These are phyloP conservation scores for Chrysolina americana DNA, from an alignment of 2,888 invertebrate genomes.

Conservation along the genomic window DNA sequence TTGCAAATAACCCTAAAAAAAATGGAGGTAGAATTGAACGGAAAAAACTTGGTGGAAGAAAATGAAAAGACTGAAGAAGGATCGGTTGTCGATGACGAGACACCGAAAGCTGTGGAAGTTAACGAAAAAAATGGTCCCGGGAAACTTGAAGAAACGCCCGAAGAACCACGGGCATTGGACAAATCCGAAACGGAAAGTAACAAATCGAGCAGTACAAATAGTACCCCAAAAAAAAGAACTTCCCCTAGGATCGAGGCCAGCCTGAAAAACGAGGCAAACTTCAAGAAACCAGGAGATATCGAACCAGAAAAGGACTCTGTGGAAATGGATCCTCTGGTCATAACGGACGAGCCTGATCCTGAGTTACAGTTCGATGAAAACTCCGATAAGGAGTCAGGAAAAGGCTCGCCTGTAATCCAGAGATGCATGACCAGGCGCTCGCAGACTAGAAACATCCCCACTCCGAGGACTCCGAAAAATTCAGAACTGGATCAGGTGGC, in stretches of 20 bases:
- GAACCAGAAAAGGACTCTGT: constrained; percentile 44
- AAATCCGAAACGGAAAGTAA: constrained; percentile 24
- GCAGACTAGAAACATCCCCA: constrained; percentile 64
- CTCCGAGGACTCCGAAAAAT: constrained; percentile 66
- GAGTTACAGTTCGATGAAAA: constrained; percentile 65
- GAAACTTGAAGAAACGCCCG: constrained; percentile 27
- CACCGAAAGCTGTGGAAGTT: constrained; percentile 1
- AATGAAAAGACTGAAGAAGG: constrained; percentile 34
- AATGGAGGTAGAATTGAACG: constrained; percentile 38
- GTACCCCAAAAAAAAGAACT: constrained; percentile 15
- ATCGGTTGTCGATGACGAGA: constrained; percentile 14
- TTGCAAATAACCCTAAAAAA: constrained; percentile 39
- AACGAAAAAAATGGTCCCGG: constrained; percentile 7
- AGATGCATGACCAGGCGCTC: constrained; percentile 66
- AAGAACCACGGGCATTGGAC: constrained; percentile 22
- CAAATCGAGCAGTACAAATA: constrained; percentile 6
- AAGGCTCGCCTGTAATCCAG: constrained; percentile 61
- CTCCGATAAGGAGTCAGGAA: constrained; percentile 62
- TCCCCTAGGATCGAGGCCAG: constrained; percentile 25
- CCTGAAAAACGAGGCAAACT: constrained; percentile 14
- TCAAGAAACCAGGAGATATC: constrained; percentile 24
- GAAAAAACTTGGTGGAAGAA: constrained; percentile 34
- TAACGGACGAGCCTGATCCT: constrained; percentile 60
- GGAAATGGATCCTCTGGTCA: constrained; percentile 63
- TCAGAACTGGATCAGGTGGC: constrained; percentile 52